phyloP scores from a whole-genome alignment of 1,140 invertebrate species.

The Nixonia krombeini region DNA sequence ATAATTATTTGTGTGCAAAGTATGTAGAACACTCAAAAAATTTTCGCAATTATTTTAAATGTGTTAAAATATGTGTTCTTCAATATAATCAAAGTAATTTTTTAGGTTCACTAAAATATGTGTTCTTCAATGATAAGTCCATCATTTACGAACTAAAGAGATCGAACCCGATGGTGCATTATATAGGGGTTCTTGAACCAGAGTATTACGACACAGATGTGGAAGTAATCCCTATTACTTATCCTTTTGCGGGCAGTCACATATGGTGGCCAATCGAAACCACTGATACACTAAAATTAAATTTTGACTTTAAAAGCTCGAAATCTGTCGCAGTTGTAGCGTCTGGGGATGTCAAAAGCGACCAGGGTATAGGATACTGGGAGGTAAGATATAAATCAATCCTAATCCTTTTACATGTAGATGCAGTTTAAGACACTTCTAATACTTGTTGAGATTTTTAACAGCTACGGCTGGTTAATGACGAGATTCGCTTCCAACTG shows the following conservation, averaged over 20 bases:
- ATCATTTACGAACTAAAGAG: constrained; percentile 89
- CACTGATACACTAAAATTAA: constrained; percentile 80
- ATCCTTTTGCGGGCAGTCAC: constrained; percentile 90
- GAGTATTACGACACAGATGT: constrained; percentile 88
- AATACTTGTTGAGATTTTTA: constrained; percentile 27
- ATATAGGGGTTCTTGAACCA: constrained; percentile 84
- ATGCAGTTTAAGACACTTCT: neutral
- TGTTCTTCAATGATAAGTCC: constrained; percentile 93
- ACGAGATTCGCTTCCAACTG: constrained; percentile 86
- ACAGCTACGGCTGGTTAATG: constrained; percentile 83
- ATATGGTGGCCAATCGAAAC: constrained; percentile 86
- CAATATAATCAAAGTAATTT: constrained; percentile 33
- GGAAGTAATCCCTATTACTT: constrained; percentile 91
- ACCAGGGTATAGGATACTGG: constrained; percentile 84
- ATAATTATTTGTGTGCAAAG: too few relatives aligned
- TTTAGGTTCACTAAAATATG: constrained; percentile 88
- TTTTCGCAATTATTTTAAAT: too few relatives aligned
- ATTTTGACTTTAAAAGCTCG: constrained; percentile 91
- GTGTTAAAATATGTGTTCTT: neutral
- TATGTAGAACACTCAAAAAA: too few relatives aligned
- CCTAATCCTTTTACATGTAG: neutral
- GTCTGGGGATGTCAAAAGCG: constrained; percentile 82
- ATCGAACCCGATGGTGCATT: constrained; percentile 86
- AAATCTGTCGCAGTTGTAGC: constrained; percentile 87
- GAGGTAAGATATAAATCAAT: constrained; percentile 76